Conservation (phyloP, 1,140 invertebrate genomes). For the Philotrypesis tridentata region DNA sequence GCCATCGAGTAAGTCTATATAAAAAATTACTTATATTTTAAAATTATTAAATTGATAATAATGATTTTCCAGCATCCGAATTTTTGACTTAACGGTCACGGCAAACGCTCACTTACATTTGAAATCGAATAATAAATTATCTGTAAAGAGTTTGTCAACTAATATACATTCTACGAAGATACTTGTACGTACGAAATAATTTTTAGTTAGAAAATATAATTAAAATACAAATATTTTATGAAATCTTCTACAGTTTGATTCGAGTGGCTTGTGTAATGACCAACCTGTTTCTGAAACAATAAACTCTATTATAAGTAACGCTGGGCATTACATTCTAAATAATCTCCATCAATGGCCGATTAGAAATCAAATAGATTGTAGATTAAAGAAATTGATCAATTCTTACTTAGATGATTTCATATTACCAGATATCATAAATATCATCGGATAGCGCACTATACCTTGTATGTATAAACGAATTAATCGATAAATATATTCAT, state of each 20-base stretch:
- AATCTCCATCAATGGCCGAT: neutral
- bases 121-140: neutral
- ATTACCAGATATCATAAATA: neutral
- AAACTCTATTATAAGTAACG: neutral
- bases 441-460: neutral
- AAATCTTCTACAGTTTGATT: neutral
- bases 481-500: too few relatives aligned
- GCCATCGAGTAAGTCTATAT: conserved; percentile 5
- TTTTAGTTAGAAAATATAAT: neutral
- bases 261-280: neutral
- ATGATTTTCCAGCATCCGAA: neutral
- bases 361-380: neutral
- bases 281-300: neutral
- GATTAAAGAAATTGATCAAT: neutral
- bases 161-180: neutral
- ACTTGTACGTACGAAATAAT: neutral
- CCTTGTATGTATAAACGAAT: too few relatives aligned
- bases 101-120: neutral
- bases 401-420: neutral
- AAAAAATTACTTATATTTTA: conserved; percentile 4
- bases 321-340: neutral
- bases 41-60: neutral
- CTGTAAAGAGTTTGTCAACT: neutral
- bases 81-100: neutral
- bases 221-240: neutral